Conservation (phyloP, 2,113 vertebrate species). For the Melanostigma gelatinosum region DNA sequence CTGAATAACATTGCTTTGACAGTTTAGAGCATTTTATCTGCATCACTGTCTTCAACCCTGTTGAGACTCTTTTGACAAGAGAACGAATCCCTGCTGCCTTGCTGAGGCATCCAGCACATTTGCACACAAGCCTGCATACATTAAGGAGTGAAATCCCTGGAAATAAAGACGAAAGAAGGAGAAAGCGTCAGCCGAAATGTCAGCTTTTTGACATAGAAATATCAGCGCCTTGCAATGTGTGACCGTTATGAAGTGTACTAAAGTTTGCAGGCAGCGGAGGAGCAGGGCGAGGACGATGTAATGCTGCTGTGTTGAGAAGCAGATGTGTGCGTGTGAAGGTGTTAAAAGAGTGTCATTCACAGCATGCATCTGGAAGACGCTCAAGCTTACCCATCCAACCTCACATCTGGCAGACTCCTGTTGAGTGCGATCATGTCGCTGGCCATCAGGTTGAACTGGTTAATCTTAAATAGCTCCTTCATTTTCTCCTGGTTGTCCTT, state of each 20-base stretch:
- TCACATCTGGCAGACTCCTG: slow-evolving; percentile 95
- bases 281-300: neutral
- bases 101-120: slow-evolving; percentile 16
- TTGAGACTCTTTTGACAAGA: slow-evolving; percentile 6
- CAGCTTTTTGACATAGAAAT: slow-evolving; percentile 16
- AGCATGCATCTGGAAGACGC: slow-evolving; percentile 16
- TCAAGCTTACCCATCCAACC: slow-evolving; percentile 89
- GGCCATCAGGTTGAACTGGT: slow-evolving; percentile 99
- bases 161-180: slow-evolving; percentile 11
- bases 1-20: slow-evolving; percentile 8
- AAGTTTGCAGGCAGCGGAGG: slow-evolving; percentile 9
- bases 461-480: slow-evolving; percentile 99
- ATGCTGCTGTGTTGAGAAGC: neutral
- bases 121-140: neutral
- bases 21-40: slow-evolving; percentile 11
- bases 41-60: slow-evolving; percentile 16
- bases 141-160: neutral
- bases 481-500: slow-evolving; percentile 97
- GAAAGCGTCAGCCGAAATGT: neutral
- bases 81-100: slow-evolving; percentile 3
- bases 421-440: slow-evolving; percentile 97
- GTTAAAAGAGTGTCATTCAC: slow-evolving; percentile 24
- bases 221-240: neutral
- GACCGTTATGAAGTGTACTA: slow-evolving; percentile 12
- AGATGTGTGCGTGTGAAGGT: neutral